These are phyloP conservation scores for Carollia perspicillata DNA, from an alignment of 2,113 vertebrate genomes.

Conservation along the genomic window DNA sequence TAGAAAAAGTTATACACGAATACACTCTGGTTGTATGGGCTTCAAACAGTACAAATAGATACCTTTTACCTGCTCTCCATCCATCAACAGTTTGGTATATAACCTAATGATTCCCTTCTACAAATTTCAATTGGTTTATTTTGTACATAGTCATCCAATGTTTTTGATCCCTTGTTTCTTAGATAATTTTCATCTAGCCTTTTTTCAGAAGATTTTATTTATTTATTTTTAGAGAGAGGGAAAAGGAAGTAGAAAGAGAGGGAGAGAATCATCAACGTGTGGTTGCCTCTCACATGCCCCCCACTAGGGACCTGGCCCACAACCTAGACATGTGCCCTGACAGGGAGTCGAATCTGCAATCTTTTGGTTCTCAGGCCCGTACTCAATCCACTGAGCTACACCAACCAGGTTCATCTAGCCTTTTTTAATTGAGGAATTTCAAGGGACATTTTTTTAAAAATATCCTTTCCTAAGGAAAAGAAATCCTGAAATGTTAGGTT, in stretches of 20 bases:
- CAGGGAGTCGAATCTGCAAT: too few species aligned
- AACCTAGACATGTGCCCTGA: too few species aligned
- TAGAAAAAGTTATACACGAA: neutral
- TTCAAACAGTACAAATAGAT: neutral
- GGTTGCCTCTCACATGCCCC: too few species aligned
- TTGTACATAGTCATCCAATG: neutral
- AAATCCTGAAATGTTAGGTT: neutral
- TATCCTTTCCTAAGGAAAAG: neutral
- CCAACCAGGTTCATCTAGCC: neutral
- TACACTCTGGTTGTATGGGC: neutral
- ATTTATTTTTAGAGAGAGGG: too few species aligned
- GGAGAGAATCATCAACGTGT: too few species aligned
- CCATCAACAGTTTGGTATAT: neutral
- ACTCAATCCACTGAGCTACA: too few species aligned
- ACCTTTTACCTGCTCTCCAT: neutral
- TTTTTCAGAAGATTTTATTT: neutral
- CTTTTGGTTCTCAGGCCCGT: too few species aligned
- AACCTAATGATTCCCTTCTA: neutral
- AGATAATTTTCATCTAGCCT: neutral
- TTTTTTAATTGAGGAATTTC: neutral
- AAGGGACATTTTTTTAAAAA: neutral
- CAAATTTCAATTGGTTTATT: slow-evolving; percentile 3
- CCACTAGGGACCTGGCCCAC: too few species aligned
- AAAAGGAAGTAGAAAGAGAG: too few species aligned
- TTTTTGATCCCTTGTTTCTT: neutral